Evolutionary conservation across 2,113 vertebrate species (phyloP).

Genomic region (rat (Rattus norvegicus)): DNA sequence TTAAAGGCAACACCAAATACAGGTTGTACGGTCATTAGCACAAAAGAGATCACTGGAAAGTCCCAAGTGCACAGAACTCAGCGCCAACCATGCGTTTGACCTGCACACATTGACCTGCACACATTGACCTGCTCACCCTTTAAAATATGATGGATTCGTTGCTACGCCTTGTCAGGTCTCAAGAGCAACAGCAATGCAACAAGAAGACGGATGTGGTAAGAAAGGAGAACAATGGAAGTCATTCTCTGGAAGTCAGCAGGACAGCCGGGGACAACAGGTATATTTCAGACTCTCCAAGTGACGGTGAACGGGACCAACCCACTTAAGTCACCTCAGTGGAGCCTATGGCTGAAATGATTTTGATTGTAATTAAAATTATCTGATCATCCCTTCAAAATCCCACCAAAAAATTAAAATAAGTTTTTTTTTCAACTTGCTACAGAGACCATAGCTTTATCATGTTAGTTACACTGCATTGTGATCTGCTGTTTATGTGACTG

Average conservation of each 20-base stretch:
- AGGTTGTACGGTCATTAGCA: neutral
- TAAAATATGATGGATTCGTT: conserved; percentile 12
- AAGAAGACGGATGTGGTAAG: neutral
- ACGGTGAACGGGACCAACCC: neutral
- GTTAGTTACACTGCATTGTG: neutral
- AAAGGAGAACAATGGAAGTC: neutral
- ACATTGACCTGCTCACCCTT: conserved; percentile 2
- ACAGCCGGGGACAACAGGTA: neutral
- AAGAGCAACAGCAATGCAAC: neutral
- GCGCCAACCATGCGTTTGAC: neutral
- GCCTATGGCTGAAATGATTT: neutral
- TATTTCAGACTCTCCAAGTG: neutral
- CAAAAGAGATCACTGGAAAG: neutral
- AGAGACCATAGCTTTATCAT: neutral
- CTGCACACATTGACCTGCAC: neutral
- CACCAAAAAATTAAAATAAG: neutral
- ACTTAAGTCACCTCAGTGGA: neutral
- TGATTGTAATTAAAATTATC: neutral
- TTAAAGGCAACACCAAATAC: neutral
- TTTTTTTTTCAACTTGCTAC: neutral
- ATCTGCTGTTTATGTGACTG: neutral
- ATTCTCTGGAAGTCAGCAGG: neutral
- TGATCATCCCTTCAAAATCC: neutral
- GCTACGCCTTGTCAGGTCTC: neutral
- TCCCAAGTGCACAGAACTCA: neutral